Base-by-base conservation (phyloP, 1,140 invertebrate species). In the Drosophila saltans region DNA sequence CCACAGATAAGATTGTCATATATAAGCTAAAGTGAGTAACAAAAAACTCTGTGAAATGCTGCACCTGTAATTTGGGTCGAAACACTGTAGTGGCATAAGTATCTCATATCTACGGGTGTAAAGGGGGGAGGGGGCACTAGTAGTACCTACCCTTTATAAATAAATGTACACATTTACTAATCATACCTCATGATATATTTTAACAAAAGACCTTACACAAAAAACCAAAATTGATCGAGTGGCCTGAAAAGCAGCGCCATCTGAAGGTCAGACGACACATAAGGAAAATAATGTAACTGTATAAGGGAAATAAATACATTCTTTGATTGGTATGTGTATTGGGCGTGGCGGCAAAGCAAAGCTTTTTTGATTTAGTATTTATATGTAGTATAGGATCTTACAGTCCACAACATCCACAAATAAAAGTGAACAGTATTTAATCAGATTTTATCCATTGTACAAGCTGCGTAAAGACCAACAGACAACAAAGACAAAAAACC, bases 1-100 rank as follows among this genome's bases (percentile, higher is more conserved):
- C 26, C 57, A 55, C 55, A 74, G 84, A 89, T 86, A 88, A 86
- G 84, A 83, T 72, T 80, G 57, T 68, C 28, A 71, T 41, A 67
- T 39, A 72, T 41, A 77, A n/a, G 24, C 24, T 39, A 26, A 40
- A 40, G 24, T 60, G 36, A 39, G 55, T 57, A 58, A 33, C 26
- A 24, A 63, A 71, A 36, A 30, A 30, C 43, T 72, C 56, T 79
- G 77, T 64, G 68, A 78, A 78, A 59, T 66, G 61, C 45, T 75
- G 64, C 73, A 88, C 83, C 73, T 88, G 83, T 83, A 80, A 72
- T 58, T 43, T 64, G 58, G 63, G 66, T 61, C 71, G 59, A 52
- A 66, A 59, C 24, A 59, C 33, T 21, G 48, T 16, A 16, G 16
- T 16, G 16, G 16, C 16, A 16, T 16, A 16, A 16, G 16, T 62